Evolutionary conservation across 2,888 invertebrate genomes (phyloP).

Genomic region (Nudaria mundana): DNA sequence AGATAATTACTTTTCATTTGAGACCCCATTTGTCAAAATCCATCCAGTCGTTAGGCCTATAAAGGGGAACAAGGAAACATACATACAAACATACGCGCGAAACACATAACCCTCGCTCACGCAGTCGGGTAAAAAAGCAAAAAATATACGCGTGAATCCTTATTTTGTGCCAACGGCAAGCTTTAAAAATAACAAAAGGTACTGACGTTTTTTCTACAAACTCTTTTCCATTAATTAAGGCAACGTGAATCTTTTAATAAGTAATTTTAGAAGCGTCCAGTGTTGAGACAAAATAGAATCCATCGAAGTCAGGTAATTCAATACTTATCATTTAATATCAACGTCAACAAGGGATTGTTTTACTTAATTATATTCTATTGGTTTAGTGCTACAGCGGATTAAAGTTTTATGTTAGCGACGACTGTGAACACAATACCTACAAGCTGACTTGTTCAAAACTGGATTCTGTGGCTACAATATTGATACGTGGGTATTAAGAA

Average conservation of each 20-base stretch:
- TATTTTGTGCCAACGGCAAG: too few species aligned
- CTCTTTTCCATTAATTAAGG: conserved; percentile 2
- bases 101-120: too few species aligned
- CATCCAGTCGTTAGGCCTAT: too few species aligned
- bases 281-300: neutral
- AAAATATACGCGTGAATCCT: too few species aligned
- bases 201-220: neutral
- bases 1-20: too few species aligned
- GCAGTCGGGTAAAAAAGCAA: too few species aligned
- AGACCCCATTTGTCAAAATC: too few species aligned
- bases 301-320: conserved; percentile 7
- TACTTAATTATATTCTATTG: conserved; percentile 18
- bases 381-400: neutral
- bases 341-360: conserved; percentile 8
- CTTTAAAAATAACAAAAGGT: neutral
- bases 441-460: too few species aligned
- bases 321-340: conserved; percentile 4
- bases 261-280: neutral
- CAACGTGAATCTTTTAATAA: conserved; percentile 1
- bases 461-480: too few species aligned
- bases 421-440: neutral
- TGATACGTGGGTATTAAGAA: too few species aligned
- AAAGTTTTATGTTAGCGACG: conserved; percentile 2
- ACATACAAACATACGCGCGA: too few species aligned
- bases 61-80: too few species aligned